A percentile compares a stretch with the other conserved stretches of the same genome.
Conservation (phyloP, 2,113 vertebrate genomes). For the Cygnus buccinator region DNA sequence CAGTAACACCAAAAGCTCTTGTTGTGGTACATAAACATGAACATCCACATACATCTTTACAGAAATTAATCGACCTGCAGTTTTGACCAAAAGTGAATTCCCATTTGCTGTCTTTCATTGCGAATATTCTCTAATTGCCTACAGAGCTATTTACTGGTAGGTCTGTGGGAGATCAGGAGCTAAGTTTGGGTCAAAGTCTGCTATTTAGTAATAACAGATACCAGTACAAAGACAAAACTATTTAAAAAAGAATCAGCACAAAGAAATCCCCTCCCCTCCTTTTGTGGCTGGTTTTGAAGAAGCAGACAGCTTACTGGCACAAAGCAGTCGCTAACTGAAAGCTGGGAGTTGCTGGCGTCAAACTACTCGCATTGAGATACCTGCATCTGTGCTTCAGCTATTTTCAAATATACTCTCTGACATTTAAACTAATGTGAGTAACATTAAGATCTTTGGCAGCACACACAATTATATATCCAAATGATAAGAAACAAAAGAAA, state of each 20-base stretch:
- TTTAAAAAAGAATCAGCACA: background rate
- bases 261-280: background rate
- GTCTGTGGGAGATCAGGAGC: background rate
- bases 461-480: background rate
- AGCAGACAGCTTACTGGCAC: background rate
- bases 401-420: background rate
- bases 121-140: background rate
- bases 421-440: background rate
- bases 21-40: background rate
- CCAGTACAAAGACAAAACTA: background rate
- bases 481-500: background rate
- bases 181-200: background rate
- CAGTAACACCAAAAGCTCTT: background rate
- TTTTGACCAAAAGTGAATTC: background rate
- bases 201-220: background rate
- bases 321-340: background rate
- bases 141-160: background rate
- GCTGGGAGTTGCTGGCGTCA: background rate
- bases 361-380: background rate
- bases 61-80: background rate
- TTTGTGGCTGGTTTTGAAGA: background rate
- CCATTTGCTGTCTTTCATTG: background rate
- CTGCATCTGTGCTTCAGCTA: background rate
- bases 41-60: background rate
- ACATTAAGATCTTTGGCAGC: background rate